Percentiles rank a stretch among this genome's conserved stretches.
Evolutionary conservation across 2,888 invertebrate genomes (phyloP).

Genomic region (Agonum fuliginosum): DNA sequence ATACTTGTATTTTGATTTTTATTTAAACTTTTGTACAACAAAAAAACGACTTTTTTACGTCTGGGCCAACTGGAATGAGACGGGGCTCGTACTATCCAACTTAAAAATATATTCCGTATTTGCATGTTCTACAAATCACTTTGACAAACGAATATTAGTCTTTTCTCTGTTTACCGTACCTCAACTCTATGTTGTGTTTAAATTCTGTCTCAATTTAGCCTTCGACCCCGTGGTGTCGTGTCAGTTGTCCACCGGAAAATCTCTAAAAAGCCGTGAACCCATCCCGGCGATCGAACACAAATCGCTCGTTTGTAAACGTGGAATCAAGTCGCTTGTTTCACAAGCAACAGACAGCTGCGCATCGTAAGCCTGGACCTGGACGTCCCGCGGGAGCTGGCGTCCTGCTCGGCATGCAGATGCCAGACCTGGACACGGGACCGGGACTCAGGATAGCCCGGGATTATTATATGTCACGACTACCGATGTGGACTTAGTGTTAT

Average conservation of each 20-base stretch:
- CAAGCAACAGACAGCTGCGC: slow-evolving; percentile 32
- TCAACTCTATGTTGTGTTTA: no score
- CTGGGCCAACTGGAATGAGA: no score
- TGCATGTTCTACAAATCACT: no score
- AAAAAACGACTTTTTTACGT: no score
- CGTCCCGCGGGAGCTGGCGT: background rate
- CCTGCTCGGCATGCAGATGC: slow-evolving; percentile 9
- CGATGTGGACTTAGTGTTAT: slow-evolving; percentile 2
- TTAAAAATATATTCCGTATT: no score
- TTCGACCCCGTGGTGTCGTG: no score
- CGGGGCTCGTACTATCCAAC: no score
- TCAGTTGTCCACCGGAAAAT: background rate
- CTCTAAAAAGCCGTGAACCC: slow-evolving; percentile 3
- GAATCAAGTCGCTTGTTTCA: slow-evolving; percentile 35
- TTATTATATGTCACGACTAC: slow-evolving; percentile 15
- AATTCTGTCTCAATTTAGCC: no score
- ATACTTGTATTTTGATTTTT: no score
- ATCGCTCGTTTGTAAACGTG: slow-evolving; percentile 29
- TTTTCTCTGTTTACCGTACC: no score
- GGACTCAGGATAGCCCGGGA: background rate
- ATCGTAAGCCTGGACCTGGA: background rate
- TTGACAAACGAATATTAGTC: no score
- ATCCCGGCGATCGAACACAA: slow-evolving; percentile 12
- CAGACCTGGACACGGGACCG: background rate
- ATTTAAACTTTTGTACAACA: no score